Conservation (phyloP, 2,113 vertebrate genomes). For the Semnornis frantzii region DNA sequence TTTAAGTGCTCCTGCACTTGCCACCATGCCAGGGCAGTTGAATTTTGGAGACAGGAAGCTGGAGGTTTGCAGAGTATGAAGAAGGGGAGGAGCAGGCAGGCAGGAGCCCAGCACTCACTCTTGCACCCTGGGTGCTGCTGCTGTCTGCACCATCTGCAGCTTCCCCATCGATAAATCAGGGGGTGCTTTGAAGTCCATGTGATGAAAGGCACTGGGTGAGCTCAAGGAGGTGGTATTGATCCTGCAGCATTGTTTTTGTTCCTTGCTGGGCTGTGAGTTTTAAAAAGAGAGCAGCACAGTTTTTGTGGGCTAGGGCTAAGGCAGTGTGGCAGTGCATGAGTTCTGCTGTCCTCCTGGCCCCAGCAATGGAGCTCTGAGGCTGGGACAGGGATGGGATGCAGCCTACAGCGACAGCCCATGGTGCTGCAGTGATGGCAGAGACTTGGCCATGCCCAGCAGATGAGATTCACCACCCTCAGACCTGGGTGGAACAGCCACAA, state of each 20-base stretch:
- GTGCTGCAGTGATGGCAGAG: not conserved
- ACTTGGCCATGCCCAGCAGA: not conserved
- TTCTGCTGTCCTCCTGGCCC: not conserved
- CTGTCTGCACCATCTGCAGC: not conserved
- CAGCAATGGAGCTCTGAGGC: not conserved
- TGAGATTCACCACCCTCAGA: not conserved
- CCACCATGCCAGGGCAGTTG: not conserved
- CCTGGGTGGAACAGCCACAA: not conserved
- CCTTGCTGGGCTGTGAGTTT: not conserved
- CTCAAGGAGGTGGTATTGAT: not conserved
- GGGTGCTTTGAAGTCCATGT: not conserved
- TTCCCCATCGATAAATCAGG: not conserved
- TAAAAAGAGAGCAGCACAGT: not conserved
- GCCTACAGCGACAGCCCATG: rapidly evolving
- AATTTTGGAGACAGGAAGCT: not conserved
- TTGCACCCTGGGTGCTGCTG: not conserved
- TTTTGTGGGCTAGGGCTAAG: not conserved
- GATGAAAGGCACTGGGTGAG: not conserved
- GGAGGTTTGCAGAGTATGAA: not conserved
- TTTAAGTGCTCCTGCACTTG: not conserved
- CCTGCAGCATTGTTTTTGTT: not conserved
- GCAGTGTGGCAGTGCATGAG: not conserved
- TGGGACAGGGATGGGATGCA: not conserved
- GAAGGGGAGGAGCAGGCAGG: not conserved
- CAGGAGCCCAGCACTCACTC: not conserved